phyloP scores from a whole-genome alignment of 2,888 invertebrate species.

The Hydroisotoma schaefferi region DNA sequence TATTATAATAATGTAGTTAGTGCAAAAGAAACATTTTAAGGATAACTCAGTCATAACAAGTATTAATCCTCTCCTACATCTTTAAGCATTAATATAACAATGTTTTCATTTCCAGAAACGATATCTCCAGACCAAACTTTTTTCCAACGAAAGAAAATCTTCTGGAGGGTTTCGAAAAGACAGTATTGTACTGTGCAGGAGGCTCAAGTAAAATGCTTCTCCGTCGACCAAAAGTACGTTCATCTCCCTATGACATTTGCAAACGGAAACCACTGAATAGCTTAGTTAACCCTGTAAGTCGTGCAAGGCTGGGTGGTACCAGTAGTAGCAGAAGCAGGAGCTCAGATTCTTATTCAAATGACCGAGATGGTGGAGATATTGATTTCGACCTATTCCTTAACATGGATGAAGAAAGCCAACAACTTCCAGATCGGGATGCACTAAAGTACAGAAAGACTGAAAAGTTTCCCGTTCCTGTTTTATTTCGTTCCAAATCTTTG shows the following conservation, averaged over 20 bases:
- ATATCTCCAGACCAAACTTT: neutral
- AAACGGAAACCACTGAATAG: conserved; percentile 31
- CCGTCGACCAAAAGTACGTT: conserved; percentile 30
- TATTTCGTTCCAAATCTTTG: conserved; percentile 40
- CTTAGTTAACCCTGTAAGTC: conserved; percentile 29
- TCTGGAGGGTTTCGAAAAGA: conserved; percentile 12
- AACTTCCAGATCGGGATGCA: conserved; percentile 30
- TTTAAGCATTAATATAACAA: too few relatives aligned
- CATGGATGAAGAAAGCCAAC: conserved; percentile 24
- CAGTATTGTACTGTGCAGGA: conserved; percentile 24
- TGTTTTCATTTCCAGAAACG: neutral
- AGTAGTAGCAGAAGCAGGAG: conserved; percentile 8
- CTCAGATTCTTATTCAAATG: conserved; percentile 6
- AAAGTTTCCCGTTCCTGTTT: conserved; percentile 44
- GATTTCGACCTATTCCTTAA: conserved; percentile 22
- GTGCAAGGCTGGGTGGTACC: conserved; percentile 20
- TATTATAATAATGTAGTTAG: too few relatives aligned
- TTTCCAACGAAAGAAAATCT: conserved; percentile 9
- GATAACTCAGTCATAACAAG: too few relatives aligned
- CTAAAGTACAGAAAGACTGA: conserved; percentile 43
- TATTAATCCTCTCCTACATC: neutral
- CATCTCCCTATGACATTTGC: conserved; percentile 39
- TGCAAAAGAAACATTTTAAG: too few relatives aligned
- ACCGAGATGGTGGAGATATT: neutral
- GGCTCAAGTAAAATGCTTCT: conserved; percentile 25